A percentile compares a stretch with the other conserved stretches of the same genome.
phyloP scores from a whole-genome alignment of 2,888 invertebrate species.

The Drosophila paracracens region DNA sequence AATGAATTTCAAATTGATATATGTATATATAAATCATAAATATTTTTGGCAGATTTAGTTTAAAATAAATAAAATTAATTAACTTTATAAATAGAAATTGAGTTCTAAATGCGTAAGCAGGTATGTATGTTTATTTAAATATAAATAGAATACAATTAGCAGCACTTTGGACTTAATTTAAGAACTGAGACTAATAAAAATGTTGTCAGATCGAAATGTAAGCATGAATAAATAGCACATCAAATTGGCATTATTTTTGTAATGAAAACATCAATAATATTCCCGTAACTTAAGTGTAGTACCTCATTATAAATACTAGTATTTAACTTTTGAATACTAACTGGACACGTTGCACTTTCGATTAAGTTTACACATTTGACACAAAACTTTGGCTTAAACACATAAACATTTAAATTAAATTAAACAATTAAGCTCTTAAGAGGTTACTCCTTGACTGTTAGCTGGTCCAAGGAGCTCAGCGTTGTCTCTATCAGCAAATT shows the following conservation, averaged over 20 bases:
- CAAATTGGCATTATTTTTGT: background rate
- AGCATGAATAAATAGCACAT: slow-evolving; percentile 8
- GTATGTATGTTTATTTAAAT: background rate
- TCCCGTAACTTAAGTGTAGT: background rate
- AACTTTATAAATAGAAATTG: background rate
- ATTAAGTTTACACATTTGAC: slow-evolving; percentile 34
- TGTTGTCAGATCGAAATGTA: background rate
- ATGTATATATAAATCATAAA: background rate
- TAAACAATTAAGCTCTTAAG: slow-evolving; percentile 5
- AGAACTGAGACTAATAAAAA: background rate
- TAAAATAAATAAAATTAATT: background rate
- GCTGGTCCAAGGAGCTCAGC: slow-evolving; percentile 83
- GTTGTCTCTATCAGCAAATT: slow-evolving; percentile 94
- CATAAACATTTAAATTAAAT: slow-evolving; percentile 12
- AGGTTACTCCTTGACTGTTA: slow-evolving; percentile 60
- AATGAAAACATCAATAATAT: background rate
- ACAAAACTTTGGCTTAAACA: slow-evolving; percentile 42
- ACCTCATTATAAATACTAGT: slow-evolving; percentile 13
- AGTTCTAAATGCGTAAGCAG: background rate
- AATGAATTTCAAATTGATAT: background rate
- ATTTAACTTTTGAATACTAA: slow-evolving; percentile 1
- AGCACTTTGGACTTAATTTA: slow-evolving; percentile 6
- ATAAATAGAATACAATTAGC: slow-evolving; percentile 9
- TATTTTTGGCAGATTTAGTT: background rate
- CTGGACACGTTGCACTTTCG: background rate